Percentiles rank a stretch among this genome's conserved stretches.
These are phyloP conservation scores for Otolemur crassicaudatus DNA, from an alignment of 2,797 vertebrate species.

Conservation along the genomic window DNA sequence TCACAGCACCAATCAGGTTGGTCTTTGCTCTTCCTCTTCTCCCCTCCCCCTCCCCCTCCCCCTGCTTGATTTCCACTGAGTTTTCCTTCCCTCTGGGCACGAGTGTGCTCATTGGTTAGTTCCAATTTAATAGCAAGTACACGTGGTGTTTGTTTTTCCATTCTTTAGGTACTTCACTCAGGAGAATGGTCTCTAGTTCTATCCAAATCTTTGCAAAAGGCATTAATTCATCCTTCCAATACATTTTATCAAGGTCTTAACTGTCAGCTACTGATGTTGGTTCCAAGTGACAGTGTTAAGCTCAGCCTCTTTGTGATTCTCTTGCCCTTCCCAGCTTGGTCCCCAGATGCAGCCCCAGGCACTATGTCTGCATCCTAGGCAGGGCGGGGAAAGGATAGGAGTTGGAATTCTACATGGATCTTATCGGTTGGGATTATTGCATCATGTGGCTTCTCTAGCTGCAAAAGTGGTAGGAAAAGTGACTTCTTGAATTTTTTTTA, in stretches of 20 bases:
- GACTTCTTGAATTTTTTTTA: neutral
- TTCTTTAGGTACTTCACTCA: too few species aligned
- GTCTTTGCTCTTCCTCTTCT: too few species aligned
- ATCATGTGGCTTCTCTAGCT: neutral
- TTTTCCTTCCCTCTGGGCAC: too few species aligned
- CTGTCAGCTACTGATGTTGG: neutral
- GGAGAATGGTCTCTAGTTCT: too few species aligned
- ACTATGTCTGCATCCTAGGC: neutral
- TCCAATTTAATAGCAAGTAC: too few species aligned
- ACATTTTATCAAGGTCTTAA: neutral
- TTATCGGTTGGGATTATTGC: neutral
- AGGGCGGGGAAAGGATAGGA: neutral
- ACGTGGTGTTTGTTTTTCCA: too few species aligned
- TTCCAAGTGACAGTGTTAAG: too few species aligned
- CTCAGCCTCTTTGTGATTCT: neutral
- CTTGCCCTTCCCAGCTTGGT: neutral
- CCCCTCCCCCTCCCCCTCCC: too few species aligned
- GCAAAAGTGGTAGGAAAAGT: neutral
- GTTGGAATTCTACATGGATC: neutral
- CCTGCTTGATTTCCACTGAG: too few species aligned
- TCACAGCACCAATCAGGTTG: too few species aligned
- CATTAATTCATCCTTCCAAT: neutral
- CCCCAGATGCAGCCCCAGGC: neutral
- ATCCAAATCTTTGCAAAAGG: too few species aligned
- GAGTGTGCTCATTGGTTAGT: too few species aligned